phyloP scores from a whole-genome alignment of 2,888 invertebrate species.

The Dyspetes luteomarginatus region DNA sequence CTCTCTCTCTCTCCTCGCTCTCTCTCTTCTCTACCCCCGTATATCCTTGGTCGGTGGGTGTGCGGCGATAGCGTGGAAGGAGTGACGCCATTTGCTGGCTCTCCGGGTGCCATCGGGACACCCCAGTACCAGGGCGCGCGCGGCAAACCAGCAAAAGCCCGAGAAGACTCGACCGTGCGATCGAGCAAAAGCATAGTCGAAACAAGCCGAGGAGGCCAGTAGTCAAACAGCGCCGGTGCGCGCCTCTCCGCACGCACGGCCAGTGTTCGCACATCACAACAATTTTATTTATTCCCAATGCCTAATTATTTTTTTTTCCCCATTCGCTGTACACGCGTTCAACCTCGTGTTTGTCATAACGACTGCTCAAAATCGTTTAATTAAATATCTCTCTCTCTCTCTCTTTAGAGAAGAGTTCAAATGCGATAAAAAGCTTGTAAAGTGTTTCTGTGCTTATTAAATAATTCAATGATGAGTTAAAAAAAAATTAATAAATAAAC shows the following conservation, averaged over 20 bases:
- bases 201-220: constrained; percentile 51
- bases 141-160: constrained; percentile 27
- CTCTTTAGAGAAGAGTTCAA: too few relatives aligned
- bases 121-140: constrained; percentile 10
- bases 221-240: constrained; percentile 62
- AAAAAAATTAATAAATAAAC: not conserved
- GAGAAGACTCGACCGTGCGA: constrained; percentile 29
- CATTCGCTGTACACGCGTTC: not conserved
- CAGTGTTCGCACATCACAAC: not conserved
- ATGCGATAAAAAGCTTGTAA: not conserved
- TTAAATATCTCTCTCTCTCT: too few relatives aligned
- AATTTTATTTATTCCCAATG: not conserved
- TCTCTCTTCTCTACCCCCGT: not conserved
- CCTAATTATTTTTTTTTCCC: not conserved
- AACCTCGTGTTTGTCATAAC: not conserved
- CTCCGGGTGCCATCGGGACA: constrained; percentile 51
- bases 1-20: too few relatives aligned
- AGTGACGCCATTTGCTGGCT: constrained; percentile 64
- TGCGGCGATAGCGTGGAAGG: constrained; percentile 62
- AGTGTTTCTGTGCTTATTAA: not conserved
- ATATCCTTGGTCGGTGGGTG: constrained; percentile 31
- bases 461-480: not conserved
- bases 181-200: constrained; percentile 36
- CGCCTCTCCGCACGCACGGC: constrained; percentile 55
- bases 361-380: too few relatives aligned